Conservation (phyloP, 2,797 vertebrate species). For the Rhabdomys pumilio region DNA sequence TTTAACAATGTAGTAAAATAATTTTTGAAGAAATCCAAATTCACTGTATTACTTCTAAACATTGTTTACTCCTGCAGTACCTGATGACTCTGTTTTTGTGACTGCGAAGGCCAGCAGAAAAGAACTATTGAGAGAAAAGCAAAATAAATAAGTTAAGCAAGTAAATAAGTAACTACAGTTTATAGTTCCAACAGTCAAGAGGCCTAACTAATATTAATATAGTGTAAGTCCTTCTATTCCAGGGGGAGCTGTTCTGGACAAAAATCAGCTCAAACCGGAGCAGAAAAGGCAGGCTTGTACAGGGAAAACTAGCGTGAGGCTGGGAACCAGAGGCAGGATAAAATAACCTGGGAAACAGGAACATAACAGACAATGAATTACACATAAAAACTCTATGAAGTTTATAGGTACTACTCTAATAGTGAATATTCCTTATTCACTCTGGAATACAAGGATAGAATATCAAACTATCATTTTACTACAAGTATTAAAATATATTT, state of each 20-base stretch:
- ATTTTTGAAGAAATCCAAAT: background rate
- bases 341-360: background rate
- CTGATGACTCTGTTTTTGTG: background rate
- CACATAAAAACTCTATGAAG: background rate
- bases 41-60: background rate
- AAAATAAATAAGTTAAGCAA: background rate
- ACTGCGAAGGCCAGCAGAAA: background rate
- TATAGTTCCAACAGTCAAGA: background rate
- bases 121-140: background rate
- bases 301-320: background rate
- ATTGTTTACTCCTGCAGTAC: background rate
- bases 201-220: background rate
- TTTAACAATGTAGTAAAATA: background rate
- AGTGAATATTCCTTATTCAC: background rate
- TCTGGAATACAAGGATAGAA: background rate
- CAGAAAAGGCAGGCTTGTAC: background rate
- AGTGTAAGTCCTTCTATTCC: background rate
- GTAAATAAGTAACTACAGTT: background rate
- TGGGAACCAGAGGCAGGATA: background rate
- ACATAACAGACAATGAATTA: background rate
- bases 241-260: background rate
- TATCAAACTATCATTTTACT: background rate
- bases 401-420: background rate
- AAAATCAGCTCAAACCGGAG: background rate
- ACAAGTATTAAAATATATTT: constrained; percentile 13